phyloP scores from a whole-genome alignment of 2,113 vertebrate genomes.

The Phylloscopus trochiloides region DNA sequence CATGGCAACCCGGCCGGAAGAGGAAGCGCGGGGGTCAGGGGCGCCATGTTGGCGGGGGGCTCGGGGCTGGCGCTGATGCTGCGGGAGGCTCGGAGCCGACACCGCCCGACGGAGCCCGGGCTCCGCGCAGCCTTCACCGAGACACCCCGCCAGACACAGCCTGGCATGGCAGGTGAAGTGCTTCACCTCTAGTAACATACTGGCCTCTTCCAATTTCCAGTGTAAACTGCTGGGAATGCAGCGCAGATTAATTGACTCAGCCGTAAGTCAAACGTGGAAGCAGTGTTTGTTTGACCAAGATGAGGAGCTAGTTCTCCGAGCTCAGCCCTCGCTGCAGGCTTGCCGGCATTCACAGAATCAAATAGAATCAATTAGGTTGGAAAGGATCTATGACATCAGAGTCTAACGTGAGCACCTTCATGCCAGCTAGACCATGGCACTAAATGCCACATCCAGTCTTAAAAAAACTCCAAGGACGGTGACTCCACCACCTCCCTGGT shows the following conservation, averaged over 20 bases:
- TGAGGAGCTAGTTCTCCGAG: background rate
- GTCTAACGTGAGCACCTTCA: no score
- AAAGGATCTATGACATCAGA: background rate
- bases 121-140: rapidly evolving
- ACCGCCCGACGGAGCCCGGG: rapidly evolving
- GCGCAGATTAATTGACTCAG: no score
- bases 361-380: background rate
- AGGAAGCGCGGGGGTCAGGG: constrained; percentile 20
- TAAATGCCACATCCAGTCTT: background rate
- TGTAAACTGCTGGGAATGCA: no score
- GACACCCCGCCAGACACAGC: rapidly evolving
- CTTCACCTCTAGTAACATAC: rapidly evolving
- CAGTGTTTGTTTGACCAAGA: background rate
- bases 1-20: constrained; percentile 58
- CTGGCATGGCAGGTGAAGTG: rapidly evolving
- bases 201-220: background rate
- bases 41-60: constrained; percentile 11
- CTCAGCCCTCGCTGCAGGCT: rapidly evolving
- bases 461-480: background rate
- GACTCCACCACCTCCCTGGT: background rate
- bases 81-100: background rate
- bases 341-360: background rate
- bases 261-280: rapidly evolving
- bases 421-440: background rate
- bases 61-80: rapidly evolving